Evolutionary conservation across 2,113 vertebrate genomes (phyloP).

Genomic region (Ranitomeya imitator): DNA sequence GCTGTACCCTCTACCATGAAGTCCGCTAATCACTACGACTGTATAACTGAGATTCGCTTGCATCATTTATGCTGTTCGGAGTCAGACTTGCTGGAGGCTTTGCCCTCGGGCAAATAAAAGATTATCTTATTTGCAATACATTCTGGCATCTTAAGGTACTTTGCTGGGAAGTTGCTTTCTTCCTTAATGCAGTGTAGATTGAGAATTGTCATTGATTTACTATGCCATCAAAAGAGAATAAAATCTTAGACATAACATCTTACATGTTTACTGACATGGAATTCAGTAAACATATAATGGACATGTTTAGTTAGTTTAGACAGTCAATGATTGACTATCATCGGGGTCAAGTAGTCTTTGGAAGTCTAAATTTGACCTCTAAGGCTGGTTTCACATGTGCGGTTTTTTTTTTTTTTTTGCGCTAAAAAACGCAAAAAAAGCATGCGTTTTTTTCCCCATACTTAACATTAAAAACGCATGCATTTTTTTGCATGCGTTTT

Average conservation of each 20-base stretch:
- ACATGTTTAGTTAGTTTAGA: constrained; percentile 10
- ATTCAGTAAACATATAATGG: neutral
- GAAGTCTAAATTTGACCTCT: neutral
- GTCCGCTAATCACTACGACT: constrained; percentile 42
- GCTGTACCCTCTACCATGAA: constrained; percentile 34
- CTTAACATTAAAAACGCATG: no score
- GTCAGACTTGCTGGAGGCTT: constrained; percentile 62
- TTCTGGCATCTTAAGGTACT: constrained; percentile 63
- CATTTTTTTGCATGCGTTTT: no score
- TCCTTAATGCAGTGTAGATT: constrained; percentile 55
- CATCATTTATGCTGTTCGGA: neutral
- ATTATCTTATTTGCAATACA: constrained; percentile 64
- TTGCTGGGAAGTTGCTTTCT: constrained; percentile 61
- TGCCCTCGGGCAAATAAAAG: constrained; percentile 61
- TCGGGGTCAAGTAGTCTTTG: neutral
- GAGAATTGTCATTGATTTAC: constrained; percentile 53
- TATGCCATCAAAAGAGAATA: constrained; percentile 34
- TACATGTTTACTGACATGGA: constrained; percentile 1
- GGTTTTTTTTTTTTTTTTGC: no score
- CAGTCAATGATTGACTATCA: neutral
- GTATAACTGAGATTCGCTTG: constrained; percentile 21
- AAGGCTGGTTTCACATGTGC: no score
- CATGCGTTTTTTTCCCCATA: no score
- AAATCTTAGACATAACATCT: constrained; percentile 12
- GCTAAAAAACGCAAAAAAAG: no score